Conservation (phyloP, 2,888 invertebrate species). For the Malachius bipustulatus region DNA sequence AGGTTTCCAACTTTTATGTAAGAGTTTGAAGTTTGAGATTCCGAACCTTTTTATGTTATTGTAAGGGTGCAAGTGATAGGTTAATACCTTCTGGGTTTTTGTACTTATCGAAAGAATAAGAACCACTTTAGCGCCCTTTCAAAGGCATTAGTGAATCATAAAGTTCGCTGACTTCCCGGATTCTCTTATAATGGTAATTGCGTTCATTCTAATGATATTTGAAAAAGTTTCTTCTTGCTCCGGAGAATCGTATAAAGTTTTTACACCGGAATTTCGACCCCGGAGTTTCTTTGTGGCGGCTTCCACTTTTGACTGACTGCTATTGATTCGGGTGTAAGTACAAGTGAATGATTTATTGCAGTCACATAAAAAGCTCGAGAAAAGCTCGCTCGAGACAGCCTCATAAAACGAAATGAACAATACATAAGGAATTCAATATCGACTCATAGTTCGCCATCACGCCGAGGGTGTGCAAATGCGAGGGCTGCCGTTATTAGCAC, state of each 20-base stretch:
- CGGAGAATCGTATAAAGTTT: conserved; percentile 1
- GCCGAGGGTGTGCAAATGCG: conserved; percentile 2
- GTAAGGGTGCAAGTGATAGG: too few relatives aligned
- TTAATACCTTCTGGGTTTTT: too few relatives aligned
- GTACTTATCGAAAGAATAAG: too few relatives aligned
- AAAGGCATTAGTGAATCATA: background rate
- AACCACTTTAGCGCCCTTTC: too few relatives aligned
- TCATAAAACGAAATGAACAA: conserved; percentile 3
- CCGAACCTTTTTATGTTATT: too few relatives aligned
- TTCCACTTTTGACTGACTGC: background rate
- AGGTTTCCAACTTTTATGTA: too few relatives aligned
- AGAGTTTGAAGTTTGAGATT: too few relatives aligned
- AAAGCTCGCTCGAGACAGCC: background rate
- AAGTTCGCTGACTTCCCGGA: background rate
- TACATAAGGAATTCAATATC: conserved; percentile 3
- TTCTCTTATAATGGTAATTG: background rate
- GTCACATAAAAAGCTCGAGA: background rate
- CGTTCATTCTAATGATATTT: background rate
- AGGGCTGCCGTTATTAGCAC: conserved; percentile 2
- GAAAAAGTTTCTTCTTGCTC: conserved; percentile 3
- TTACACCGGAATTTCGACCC: background rate
- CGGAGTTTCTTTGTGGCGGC: background rate
- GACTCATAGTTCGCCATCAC: background rate
- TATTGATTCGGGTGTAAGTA: conserved; percentile 2
- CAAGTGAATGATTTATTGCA: conserved; percentile 3